These are phyloP conservation scores for Conus canariensis DNA, from an alignment of 2,888 invertebrate genomes.

Conservation along the genomic window DNA sequence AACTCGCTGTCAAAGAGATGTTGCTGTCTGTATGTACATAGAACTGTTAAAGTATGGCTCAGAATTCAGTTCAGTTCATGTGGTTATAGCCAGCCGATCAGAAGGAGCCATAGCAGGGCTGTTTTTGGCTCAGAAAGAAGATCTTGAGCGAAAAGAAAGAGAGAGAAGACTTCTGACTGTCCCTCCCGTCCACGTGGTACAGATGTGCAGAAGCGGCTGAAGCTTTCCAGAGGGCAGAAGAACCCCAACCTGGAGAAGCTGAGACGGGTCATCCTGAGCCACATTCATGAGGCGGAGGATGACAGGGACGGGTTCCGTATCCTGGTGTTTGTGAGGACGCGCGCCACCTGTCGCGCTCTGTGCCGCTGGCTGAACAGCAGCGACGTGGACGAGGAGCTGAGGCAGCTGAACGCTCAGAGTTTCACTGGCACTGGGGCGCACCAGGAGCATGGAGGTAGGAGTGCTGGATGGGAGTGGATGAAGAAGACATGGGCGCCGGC, in stretches of 20 bases:
- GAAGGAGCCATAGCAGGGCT: too few relatives aligned
- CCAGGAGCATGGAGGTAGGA: slow-evolving; percentile 54
- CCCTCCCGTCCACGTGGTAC: background rate
- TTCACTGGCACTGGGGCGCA: slow-evolving; percentile 55
- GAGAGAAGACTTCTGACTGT: too few relatives aligned
- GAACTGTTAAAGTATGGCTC: too few relatives aligned
- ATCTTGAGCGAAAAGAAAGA: too few relatives aligned
- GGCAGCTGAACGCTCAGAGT: slow-evolving; percentile 45
- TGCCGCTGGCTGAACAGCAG: slow-evolving; percentile 55
- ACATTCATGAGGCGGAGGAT: slow-evolving; percentile 3
- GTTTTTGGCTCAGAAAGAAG: too few relatives aligned
- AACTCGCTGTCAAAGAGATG: too few relatives aligned
- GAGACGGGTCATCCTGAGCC: background rate
- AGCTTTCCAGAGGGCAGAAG: background rate
- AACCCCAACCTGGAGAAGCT: slow-evolving; percentile 38
- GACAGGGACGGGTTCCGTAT: slow-evolving; percentile 51
- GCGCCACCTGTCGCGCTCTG: slow-evolving; percentile 62
- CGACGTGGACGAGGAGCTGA: slow-evolving; percentile 42
- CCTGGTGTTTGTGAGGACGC: slow-evolving; percentile 64
- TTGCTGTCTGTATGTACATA: too few relatives aligned
- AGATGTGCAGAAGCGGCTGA: slow-evolving; percentile 38
- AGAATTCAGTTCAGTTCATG: too few relatives aligned
- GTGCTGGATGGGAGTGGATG: background rate
- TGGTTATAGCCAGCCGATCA: too few relatives aligned
- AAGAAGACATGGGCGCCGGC: too few relatives aligned